phyloP scores from a whole-genome alignment of 2,113 vertebrate species.

The Calyptomena viridis region DNA sequence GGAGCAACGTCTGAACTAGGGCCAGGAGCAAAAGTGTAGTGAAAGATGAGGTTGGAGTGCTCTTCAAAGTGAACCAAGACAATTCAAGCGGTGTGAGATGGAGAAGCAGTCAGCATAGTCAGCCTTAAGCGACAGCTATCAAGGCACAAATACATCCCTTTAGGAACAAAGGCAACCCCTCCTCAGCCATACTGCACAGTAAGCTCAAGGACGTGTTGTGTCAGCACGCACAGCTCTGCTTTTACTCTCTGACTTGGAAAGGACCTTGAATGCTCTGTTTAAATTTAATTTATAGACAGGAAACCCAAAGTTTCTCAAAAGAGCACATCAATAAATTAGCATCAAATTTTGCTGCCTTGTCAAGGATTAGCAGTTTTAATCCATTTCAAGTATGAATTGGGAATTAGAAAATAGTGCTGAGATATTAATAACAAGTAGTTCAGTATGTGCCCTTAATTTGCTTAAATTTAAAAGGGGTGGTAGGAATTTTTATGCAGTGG shows the following conservation, averaged over 20 bases:
- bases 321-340: slow-evolving; percentile 36
- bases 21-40: not conserved
- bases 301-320: slow-evolving; percentile 15
- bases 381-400: slow-evolving; percentile 14
- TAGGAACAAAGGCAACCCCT: not conserved
- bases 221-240: not conserved
- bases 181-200: not conserved
- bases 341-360: slow-evolving; percentile 29
- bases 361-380: slow-evolving; percentile 50
- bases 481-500: not conserved
- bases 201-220: not conserved
- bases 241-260: not conserved
- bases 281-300: slow-evolving; percentile 34
- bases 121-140: not conserved
- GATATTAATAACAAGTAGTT: slow-evolving; percentile 50
- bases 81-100: not conserved
- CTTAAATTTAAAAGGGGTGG: slow-evolving; percentile 7
- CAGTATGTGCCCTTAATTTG: slow-evolving; percentile 20
- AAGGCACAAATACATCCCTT: not conserved
- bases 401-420: slow-evolving; percentile 55
- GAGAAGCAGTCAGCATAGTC: not conserved
- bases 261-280: not conserved
- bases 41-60: not conserved
- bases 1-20: accelerated
- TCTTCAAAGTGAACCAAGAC: not conserved